These are phyloP conservation scores for Cephalopachus bancanus DNA, from an alignment of 2,797 vertebrate genomes.

Conservation along the genomic window DNA sequence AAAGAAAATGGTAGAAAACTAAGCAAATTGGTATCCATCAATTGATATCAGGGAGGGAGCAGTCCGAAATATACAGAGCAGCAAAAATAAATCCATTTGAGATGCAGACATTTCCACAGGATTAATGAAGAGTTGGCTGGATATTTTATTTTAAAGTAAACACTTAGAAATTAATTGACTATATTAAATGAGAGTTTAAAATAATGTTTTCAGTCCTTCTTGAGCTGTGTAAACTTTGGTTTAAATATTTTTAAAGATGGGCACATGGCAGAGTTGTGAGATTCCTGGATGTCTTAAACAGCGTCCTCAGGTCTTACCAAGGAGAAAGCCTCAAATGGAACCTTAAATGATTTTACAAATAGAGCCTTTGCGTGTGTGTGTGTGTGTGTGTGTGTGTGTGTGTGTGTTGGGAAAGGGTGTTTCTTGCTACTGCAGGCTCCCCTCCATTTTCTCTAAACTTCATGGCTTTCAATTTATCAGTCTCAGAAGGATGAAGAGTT, in stretches of 20 bases:
- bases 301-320: not conserved
- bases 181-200: conserved; percentile 42
- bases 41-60: not conserved
- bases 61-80: not conserved
- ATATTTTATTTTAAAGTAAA: conserved; percentile 36
- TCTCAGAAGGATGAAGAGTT: conserved; percentile 78
- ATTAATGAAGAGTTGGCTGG: not conserved
- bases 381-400: not conserved
- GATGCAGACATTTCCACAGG: not conserved
- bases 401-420: not conserved
- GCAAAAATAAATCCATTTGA: not conserved
- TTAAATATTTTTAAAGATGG: conserved; percentile 45
- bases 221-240: conserved; percentile 35
- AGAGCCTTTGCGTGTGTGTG: not conserved
- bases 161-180: conserved; percentile 22
- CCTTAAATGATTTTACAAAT: conserved; percentile 50
- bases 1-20: not conserved
- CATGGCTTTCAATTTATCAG: conserved; percentile 78
- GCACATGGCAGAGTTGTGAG: not conserved
- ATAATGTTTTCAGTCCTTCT: conserved; percentile 5
- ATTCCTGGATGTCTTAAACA: conserved; percentile 56
- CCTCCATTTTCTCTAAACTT: conserved; percentile 74
- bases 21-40: not conserved
- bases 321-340: conserved; percentile 38
- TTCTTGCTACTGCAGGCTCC: not conserved